These are phyloP conservation scores for Rhipidura dahli DNA, from an alignment of 2,113 vertebrate species.

Conservation along the genomic window DNA sequence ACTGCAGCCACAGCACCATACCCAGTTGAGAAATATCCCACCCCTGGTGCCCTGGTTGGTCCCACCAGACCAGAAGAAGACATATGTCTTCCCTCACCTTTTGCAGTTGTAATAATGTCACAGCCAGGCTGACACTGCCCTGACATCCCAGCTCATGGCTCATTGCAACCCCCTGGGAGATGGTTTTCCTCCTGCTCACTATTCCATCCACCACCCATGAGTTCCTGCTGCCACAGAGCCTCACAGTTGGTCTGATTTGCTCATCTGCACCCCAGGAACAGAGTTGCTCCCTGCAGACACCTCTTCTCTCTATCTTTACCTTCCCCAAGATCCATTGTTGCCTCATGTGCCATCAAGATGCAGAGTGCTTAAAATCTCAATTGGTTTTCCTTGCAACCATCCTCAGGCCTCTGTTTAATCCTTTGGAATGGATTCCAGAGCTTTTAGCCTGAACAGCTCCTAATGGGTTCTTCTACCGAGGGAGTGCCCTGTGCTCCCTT, in stretches of 20 bases:
- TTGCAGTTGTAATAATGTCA: not conserved
- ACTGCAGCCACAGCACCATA: not conserved
- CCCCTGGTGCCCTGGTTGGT: not conserved
- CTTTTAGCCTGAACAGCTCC: not conserved
- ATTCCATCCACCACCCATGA: not conserved
- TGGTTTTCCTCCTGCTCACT: not conserved
- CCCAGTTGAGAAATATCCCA: accelerated
- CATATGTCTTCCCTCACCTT: not conserved
- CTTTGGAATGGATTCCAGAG: not conserved
- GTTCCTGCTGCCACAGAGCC: not conserved
- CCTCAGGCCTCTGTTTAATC: not conserved
- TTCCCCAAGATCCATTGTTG: not conserved
- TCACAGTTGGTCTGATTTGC: not conserved
- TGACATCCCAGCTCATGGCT: not conserved
- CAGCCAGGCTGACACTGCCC: not conserved
- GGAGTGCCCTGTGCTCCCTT: accelerated
- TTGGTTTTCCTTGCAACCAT: not conserved
- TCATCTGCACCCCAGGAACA: not conserved
- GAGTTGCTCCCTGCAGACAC: not conserved
- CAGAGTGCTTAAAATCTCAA: not conserved
- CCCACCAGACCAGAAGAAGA: not conserved
- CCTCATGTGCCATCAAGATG: not conserved
- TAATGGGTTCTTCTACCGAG: not conserved
- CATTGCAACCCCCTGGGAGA: not conserved
- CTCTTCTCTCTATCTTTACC: not conserved